Evolutionary conservation across 2,113 vertebrate species (phyloP).

Genomic region (Mola mola): DNA sequence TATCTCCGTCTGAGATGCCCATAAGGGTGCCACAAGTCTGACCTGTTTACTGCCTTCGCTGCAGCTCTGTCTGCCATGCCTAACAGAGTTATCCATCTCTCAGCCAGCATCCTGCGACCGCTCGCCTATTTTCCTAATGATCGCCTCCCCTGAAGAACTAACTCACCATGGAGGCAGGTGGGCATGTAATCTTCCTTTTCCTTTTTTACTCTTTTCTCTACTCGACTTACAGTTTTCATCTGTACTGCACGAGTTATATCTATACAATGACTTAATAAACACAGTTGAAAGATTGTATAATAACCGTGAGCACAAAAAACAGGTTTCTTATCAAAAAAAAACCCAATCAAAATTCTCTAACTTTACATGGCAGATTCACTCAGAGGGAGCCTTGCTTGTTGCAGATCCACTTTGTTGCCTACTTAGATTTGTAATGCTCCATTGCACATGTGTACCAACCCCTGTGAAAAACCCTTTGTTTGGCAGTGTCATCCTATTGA

Average conservation of each 20-base stretch:
- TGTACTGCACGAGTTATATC: neutral
- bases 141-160: slow-evolving; percentile 65
- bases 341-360: neutral
- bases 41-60: slow-evolving; percentile 70
- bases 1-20: slow-evolving; percentile 47
- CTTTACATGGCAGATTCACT: slow-evolving; percentile 13
- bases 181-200: slow-evolving; percentile 23
- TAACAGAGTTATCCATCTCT: slow-evolving; percentile 74
- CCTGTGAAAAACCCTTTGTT: slow-evolving; percentile 51
- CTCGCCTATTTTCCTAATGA: slow-evolving; percentile 70
- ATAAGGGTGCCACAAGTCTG: slow-evolving; percentile 58
- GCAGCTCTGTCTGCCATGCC: slow-evolving; percentile 64
- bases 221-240: slow-evolving; percentile 15
- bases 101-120: slow-evolving; percentile 62
- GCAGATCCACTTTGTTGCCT: slow-evolving; percentile 12
- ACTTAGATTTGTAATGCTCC: slow-evolving; percentile 23
- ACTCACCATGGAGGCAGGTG: slow-evolving; percentile 46
- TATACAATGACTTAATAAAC: neutral
- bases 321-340: slow-evolving; percentile 1
- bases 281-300: too few relatives aligned
- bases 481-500: slow-evolving; percentile 52
- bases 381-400: slow-evolving; percentile 7
- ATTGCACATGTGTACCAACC: slow-evolving; percentile 38
- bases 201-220: slow-evolving; percentile 14
- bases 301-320: neutral